phyloP scores from a whole-genome alignment of 1,140 invertebrate genomes.

The Euglossa dilemma region DNA sequence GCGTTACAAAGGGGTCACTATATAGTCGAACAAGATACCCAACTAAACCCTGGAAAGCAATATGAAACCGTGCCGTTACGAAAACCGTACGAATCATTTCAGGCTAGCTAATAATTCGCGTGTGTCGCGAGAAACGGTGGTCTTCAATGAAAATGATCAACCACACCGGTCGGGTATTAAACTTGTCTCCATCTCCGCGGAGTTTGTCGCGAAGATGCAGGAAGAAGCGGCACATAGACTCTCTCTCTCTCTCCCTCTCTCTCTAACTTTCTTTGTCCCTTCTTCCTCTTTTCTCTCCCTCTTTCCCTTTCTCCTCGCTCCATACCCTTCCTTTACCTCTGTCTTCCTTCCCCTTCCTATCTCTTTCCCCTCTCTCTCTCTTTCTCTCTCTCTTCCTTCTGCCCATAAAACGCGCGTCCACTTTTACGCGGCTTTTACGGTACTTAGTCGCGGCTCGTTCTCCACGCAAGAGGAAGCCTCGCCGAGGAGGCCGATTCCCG shows the following conservation, averaged over 20 bases:
- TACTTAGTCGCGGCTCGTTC: conserved; percentile 64
- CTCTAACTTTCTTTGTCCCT: background rate
- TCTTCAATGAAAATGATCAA: conserved; percentile 45
- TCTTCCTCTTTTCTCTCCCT: background rate
- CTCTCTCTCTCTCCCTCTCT: background rate
- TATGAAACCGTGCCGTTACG: no score
- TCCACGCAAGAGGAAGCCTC: conserved; percentile 40
- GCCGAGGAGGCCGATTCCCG: conserved; percentile 55
- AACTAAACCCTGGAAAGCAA: no score
- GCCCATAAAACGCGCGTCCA: conserved; percentile 51
- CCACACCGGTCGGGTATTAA: conserved; percentile 31
- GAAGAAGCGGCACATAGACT: background rate
- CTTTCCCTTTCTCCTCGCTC: conserved; percentile 7
- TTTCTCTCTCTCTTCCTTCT: conserved; percentile 9
- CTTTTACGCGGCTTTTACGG: conserved; percentile 67
- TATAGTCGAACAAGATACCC: no score
- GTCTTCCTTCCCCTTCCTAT: background rate
- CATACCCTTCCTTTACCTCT: no score
- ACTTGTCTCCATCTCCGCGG: conserved; percentile 38
- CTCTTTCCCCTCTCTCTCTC: conserved; percentile 12
- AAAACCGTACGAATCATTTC: no score
- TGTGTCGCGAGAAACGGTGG: background rate
- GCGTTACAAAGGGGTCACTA: no score
- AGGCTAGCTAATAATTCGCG: no score
- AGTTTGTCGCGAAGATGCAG: conserved; percentile 30